Evolutionary conservation across 1,140 invertebrate genomes (phyloP).

Genomic region (Drosophila oshimai): DNA sequence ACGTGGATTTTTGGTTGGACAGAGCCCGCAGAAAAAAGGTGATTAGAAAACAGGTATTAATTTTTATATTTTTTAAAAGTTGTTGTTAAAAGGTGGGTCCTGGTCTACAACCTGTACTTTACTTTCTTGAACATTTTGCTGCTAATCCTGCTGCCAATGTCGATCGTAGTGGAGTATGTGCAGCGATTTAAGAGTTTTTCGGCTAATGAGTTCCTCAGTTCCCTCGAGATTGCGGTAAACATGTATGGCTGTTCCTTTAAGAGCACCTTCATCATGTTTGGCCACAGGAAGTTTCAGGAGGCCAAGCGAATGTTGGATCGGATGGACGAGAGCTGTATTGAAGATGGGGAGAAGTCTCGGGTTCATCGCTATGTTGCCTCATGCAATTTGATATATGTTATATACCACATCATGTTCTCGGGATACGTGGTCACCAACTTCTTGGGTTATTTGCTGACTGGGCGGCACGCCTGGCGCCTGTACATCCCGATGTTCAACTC

Average conservation of each 20-base stretch:
- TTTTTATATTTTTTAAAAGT: not conserved
- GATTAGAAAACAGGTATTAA: not conserved
- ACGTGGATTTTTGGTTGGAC: conserved; percentile 44
- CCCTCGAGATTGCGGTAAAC: conserved; percentile 35
- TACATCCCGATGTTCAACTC: conserved; percentile 49
- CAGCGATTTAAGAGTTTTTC: conserved; percentile 34
- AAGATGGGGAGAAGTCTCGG: not conserved
- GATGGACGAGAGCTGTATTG: conserved; percentile 38
- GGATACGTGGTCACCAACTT: conserved; percentile 10
- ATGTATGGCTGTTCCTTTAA: conserved; percentile 44
- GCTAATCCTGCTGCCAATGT: not conserved
- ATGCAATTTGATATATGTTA: conserved; percentile 17
- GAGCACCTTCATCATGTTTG: conserved; percentile 11
- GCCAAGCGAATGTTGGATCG: conserved; percentile 36
- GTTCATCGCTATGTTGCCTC: conserved; percentile 29
- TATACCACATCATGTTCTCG: conserved; percentile 18
- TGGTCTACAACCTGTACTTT: conserved; percentile 3
- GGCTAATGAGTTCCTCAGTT: conserved; percentile 48
- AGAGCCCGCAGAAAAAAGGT: not conserved
- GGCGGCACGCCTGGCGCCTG: conserved; percentile 38
- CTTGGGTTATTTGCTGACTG: not conserved
- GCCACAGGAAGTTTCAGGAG: conserved; percentile 3
- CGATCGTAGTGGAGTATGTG: conserved; percentile 26
- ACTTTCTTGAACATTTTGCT: not conserved
- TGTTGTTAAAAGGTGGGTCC: not conserved